Conservation (phyloP, 2,888 invertebrate species). For the Epistrophe grossulariae region DNA sequence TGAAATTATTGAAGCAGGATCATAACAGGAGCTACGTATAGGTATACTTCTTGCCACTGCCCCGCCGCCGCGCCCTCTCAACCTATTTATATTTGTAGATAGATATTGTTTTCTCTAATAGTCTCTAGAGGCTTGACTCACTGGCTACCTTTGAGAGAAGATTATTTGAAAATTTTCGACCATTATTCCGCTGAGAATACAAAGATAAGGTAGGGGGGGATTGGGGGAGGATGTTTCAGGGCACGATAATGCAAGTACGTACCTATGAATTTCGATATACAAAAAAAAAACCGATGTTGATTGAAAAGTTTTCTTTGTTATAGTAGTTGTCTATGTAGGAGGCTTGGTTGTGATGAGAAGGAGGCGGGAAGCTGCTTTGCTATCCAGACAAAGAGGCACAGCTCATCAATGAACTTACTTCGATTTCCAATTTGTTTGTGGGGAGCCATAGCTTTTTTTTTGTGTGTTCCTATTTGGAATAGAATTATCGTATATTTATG, state of each 20-base stretch:
- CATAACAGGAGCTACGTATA: not conserved
- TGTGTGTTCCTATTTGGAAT: slow-evolving; percentile 21
- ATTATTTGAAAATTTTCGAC: slow-evolving; percentile 71
- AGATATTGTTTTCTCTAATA: slow-evolving; percentile 57
- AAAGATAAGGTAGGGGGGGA: too few species aligned
- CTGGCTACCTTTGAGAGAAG: slow-evolving; percentile 65
- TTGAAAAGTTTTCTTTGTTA: slow-evolving; percentile 72
- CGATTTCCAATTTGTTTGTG: slow-evolving; percentile 48
- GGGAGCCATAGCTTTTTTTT: not conserved
- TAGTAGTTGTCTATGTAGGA: slow-evolving; percentile 31
- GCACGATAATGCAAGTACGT: not conserved
- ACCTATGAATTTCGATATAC: slow-evolving; percentile 39
- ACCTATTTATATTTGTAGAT: slow-evolving; percentile 21
- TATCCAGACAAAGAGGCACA: slow-evolving; percentile 4
- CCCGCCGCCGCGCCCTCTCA: not conserved
- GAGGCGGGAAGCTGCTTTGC: not conserved
- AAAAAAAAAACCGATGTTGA: slow-evolving; percentile 61
- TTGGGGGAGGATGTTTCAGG: not conserved
- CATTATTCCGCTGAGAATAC: slow-evolving; percentile 38
- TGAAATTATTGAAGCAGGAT: slow-evolving; percentile 3
- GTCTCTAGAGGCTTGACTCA: slow-evolving; percentile 58
- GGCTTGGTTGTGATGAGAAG: not conserved
- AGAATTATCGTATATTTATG: slow-evolving; percentile 58
- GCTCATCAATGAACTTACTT: slow-evolving; percentile 58
- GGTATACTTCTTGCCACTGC: too few species aligned